Percentiles rank a stretch among this genome's conserved stretches.
Evolutionary conservation across 2,797 vertebrate genomes (phyloP).

Genomic region (Cynodonichthys magdalenae): DNA sequence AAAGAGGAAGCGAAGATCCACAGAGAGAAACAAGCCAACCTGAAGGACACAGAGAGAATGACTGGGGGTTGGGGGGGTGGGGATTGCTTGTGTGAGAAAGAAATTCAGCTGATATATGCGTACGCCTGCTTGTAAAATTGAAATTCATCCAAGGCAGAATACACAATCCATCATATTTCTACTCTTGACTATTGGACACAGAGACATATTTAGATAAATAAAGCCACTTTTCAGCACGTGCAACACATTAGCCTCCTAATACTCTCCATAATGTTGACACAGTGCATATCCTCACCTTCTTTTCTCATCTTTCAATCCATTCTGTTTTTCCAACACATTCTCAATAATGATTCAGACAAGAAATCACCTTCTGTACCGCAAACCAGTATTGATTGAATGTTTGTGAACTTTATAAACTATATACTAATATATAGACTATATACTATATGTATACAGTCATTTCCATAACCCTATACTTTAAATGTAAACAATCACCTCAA

Average conservation of each 20-base stretch:
- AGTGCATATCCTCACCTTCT: slow-evolving; percentile 8
- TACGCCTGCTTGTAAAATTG: slow-evolving; percentile 27
- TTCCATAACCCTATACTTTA: neutral
- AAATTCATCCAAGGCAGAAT: slow-evolving; percentile 41
- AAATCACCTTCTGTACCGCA: neutral
- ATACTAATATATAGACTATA: too few relatives aligned
- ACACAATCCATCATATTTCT: slow-evolving; percentile 45
- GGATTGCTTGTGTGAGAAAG: slow-evolving; percentile 24
- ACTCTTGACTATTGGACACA: slow-evolving; percentile 22
- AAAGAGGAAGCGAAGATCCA: slow-evolving; percentile 29
- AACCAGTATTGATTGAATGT: neutral
- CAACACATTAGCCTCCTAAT: slow-evolving; percentile 29
- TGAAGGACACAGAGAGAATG: slow-evolving; percentile 55
- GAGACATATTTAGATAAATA: slow-evolving; percentile 43
- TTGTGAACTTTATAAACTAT: too few relatives aligned
- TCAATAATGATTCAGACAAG: neutral
- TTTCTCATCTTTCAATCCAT: slow-evolving; percentile 6
- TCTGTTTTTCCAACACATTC: slow-evolving; percentile 7
- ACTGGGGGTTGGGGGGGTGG: slow-evolving; percentile 24
- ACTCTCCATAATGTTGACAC: slow-evolving; percentile 17
- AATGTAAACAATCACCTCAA: neutral
- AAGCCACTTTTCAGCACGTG: slow-evolving; percentile 38
- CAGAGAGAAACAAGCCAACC: slow-evolving; percentile 30
- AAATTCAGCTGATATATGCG: slow-evolving; percentile 38
- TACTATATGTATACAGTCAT: neutral